A percentile compares a stretch with the other conserved stretches of the same genome.
Evolutionary conservation across 2,888 invertebrate genomes (phyloP).

Genomic region (Lepidonotus clava): DNA sequence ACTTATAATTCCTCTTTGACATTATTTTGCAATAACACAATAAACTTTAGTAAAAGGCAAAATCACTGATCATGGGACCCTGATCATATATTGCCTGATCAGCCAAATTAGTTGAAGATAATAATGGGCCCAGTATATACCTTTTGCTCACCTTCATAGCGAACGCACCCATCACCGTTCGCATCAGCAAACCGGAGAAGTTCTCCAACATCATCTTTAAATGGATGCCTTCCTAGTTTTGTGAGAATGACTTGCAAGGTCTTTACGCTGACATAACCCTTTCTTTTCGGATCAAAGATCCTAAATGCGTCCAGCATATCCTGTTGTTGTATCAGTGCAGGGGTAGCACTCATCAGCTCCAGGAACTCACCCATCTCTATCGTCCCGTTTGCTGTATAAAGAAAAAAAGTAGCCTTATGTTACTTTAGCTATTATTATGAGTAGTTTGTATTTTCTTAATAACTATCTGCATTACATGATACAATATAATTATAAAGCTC

Average conservation of each 20-base stretch:
- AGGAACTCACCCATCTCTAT: conserved; percentile 16
- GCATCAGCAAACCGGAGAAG: background rate
- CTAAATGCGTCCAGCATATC: conserved; percentile 24
- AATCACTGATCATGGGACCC: no score
- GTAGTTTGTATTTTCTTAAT: no score
- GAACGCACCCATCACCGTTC: conserved; percentile 9
- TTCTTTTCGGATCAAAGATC: background rate
- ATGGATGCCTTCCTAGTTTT: background rate
- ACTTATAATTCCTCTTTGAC: no score
- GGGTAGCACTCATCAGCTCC: background rate
- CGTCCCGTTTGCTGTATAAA: background rate
- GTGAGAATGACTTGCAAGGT: conserved; percentile 1
- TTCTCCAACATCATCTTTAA: background rate
- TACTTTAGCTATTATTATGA: background rate
- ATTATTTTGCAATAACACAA: no score
- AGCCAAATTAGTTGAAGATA: no score
- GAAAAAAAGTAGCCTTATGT: background rate
- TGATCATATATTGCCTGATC: no score
- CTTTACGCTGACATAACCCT: conserved; percentile 13
- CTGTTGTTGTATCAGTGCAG: background rate
- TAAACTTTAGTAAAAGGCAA: no score
- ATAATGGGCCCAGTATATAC: background rate
- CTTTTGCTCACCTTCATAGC: conserved; percentile 1
- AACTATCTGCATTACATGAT: no score
- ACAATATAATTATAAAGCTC: no score